Evolutionary conservation across 2,113 vertebrate genomes (phyloP).

Genomic region (Channa maculata): DNA sequence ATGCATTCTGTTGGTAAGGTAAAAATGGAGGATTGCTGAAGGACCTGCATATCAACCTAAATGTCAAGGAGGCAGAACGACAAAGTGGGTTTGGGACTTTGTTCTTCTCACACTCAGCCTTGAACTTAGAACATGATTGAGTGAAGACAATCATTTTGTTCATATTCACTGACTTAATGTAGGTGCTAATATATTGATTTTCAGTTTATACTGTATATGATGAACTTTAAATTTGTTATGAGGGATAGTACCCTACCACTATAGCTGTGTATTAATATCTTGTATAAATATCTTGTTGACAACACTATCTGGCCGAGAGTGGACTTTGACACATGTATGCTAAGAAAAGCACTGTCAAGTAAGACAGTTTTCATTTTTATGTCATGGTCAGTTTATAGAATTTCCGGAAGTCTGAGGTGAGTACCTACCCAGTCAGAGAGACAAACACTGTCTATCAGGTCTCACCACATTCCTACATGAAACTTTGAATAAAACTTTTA

Average conservation of each 20-base stretch:
- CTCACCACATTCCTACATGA: background rate
- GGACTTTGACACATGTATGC: slow-evolving; percentile 28
- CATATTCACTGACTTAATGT: no score
- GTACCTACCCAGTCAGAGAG: background rate
- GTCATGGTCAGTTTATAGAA: background rate
- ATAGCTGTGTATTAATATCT: no score
- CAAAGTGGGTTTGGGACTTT: slow-evolving; percentile 7
- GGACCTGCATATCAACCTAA: slow-evolving; percentile 54
- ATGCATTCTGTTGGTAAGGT: slow-evolving; percentile 41
- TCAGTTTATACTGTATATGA: no score
- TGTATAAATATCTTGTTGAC: background rate
- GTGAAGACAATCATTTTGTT: background rate
- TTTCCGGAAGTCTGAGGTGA: background rate
- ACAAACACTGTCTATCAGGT: background rate
- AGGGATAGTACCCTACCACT: no score
- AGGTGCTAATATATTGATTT: no score
- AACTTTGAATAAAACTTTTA: background rate
- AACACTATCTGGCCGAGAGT: background rate
- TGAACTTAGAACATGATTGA: background rate
- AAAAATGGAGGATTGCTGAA: slow-evolving; percentile 50
- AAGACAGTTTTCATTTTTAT: background rate
- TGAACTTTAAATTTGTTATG: no score
- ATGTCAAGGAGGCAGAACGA: slow-evolving; percentile 19
- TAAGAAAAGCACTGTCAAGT: slow-evolving; percentile 10
- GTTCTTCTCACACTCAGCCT: background rate